Evolutionary conservation across 2,113 vertebrate genomes (phyloP), one percentile per base, ranked within the genome.

Genomic region (Paramormyrops kingsleyae): DNA sequence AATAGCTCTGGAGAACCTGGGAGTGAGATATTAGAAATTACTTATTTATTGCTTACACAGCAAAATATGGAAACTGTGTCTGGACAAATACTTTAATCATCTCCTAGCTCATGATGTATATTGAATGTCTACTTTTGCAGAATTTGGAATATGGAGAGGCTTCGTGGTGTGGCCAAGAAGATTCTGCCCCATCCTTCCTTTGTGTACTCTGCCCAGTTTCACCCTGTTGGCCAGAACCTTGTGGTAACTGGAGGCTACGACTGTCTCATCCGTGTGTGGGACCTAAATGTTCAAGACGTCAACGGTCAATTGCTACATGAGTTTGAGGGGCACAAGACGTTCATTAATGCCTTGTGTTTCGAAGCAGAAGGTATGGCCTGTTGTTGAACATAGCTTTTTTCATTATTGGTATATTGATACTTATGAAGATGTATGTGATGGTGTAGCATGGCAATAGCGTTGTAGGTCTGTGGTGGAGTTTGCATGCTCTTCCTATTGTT

Each of bases 151-250:
- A 95, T 98, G 93, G 96, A 97, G 93, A 92, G 89, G 56, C 95
- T 97, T 39, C 93, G 91, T 1, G 93, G 93, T 5, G 94, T 94
- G 17, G 96, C 98, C 53, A 95, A 96, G 90, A 97, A 96, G 94
- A 96, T 99, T 91, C 97, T 99, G 66, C 97, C 98, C 87, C 99
- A 99, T 91, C 98, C 98, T 19, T 97, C 96, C 4, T 99, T 99
- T 92, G 97, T 99, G 87, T 99, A 99, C 92, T 96, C 97, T 59
- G 97, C 97, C n/a, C 97, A 96, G 93, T 98, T 97, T 93, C 98
- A 99, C 90, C 98, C 98, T n/a, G 21, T 93, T 70, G 95, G 95
- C 49, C 96, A 95, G 91, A 95, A 92, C 1, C 92, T 99, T 88
- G 97, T 97, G 3, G 95, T 97, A 89, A 98, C 97, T 0, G 98